These are phyloP conservation scores for Podarcis raffonei DNA, from an alignment of 2,113 vertebrate species.

Conservation along the genomic window DNA sequence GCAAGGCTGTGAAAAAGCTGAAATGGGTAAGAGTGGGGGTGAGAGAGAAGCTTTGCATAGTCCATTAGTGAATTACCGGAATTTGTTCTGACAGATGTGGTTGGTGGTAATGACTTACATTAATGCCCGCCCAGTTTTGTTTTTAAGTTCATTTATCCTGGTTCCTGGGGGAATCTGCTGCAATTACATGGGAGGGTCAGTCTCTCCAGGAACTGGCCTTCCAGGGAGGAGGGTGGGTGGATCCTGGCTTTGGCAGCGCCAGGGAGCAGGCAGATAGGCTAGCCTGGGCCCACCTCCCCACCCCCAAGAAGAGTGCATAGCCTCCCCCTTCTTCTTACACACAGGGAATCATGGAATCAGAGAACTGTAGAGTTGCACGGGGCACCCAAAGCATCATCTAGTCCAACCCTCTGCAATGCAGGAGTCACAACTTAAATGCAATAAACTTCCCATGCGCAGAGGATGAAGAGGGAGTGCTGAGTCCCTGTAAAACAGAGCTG, in stretches of 20 bases:
- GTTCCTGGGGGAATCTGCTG: conserved; percentile 63
- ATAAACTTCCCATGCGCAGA: too few species aligned
- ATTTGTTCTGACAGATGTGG: conserved; percentile 72
- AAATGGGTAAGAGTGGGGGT: background rate
- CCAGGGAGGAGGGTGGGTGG: background rate
- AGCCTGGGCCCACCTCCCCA: background rate
- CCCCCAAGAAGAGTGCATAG: background rate
- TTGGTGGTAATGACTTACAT: conserved; percentile 74
- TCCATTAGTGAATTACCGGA: conserved; percentile 79
- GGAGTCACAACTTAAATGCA: too few species aligned
- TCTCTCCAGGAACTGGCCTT: conserved; percentile 15
- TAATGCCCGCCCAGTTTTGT: conserved; percentile 58
- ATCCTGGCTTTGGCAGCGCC: background rate
- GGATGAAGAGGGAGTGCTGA: too few species aligned
- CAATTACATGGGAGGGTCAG: conserved; percentile 50
- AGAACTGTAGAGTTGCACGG: too few species aligned
- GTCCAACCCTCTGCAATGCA: background rate
- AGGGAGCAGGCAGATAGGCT: background rate
- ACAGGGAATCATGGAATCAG: too few species aligned
- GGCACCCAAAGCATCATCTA: background rate
- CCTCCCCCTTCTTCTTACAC: too few species aligned
- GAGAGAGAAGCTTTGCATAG: conserved; percentile 47
- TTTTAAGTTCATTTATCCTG: conserved; percentile 34
- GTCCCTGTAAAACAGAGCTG: too few species aligned
- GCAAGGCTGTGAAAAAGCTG: background rate